These are phyloP conservation scores for Fistularia tabacaria DNA, from an alignment of 2,797 vertebrate genomes.

Conservation along the genomic window DNA sequence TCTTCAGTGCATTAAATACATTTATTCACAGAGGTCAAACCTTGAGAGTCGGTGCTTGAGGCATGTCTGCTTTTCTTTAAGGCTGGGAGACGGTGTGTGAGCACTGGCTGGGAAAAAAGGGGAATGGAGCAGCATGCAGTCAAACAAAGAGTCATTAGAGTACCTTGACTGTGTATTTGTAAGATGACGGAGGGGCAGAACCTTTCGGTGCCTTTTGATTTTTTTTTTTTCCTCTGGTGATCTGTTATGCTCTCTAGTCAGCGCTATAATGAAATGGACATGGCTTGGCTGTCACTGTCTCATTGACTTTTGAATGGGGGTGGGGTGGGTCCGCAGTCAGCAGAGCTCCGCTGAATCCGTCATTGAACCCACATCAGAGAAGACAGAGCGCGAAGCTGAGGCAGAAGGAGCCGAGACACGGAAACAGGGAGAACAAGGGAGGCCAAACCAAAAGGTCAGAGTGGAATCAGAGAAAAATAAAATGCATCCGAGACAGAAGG, in stretches of 20 bases:
- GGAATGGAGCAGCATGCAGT: slow-evolving; percentile 49
- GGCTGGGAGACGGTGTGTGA: slow-evolving; percentile 15
- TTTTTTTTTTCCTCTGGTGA: slow-evolving; percentile 21
- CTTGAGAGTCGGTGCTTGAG: slow-evolving; percentile 9
- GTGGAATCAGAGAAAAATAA: slow-evolving; percentile 13
- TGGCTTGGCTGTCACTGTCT: slow-evolving; percentile 41
- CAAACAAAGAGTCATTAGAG: slow-evolving; percentile 47
- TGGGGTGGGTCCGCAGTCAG: slow-evolving; percentile 1
- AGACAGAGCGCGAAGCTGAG: slow-evolving; percentile 3
- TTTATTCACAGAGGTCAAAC: slow-evolving; percentile 59
- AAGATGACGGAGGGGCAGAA: slow-evolving; percentile 19
- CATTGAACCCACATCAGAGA: slow-evolving; percentile 15
- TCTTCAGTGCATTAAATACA: slow-evolving; percentile 43
- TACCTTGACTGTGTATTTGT: slow-evolving; percentile 29
- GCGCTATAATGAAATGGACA: slow-evolving; percentile 49
- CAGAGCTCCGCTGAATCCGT: slow-evolving; percentile 9
- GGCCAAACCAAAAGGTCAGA: slow-evolving; percentile 1
- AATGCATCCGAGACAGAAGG: slow-evolving; percentile 9
- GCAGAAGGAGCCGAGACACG: slow-evolving; percentile 5
- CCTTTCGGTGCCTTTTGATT: slow-evolving; percentile 16
- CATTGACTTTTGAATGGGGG: slow-evolving; percentile 37
- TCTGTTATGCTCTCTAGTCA: slow-evolving; percentile 24
- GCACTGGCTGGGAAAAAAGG: slow-evolving; percentile 31
- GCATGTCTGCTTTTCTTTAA: slow-evolving; percentile 33
- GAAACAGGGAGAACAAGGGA: slow-evolving; percentile 4